phyloP scores from a whole-genome alignment of 1,140 invertebrate genomes.

The Drosophila ercepeae region DNA sequence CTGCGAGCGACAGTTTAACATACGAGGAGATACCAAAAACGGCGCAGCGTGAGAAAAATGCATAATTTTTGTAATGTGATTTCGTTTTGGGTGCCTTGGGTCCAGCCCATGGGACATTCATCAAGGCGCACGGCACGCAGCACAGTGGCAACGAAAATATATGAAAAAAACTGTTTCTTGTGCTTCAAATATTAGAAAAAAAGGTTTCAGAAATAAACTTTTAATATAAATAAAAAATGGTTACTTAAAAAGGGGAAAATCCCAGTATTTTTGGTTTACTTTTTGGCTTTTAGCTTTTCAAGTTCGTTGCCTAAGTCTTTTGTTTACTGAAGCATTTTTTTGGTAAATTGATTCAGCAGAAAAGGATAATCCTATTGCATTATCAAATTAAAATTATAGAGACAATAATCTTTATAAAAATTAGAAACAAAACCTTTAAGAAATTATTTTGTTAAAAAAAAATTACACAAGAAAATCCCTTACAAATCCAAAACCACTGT shows the following conservation, averaged over 20 bases:
- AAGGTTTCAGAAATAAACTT: too few relatives aligned
- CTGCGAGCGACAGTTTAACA: slow-evolving; percentile 81
- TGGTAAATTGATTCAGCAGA: background rate
- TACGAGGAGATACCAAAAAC: slow-evolving; percentile 55
- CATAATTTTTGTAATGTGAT: slow-evolving; percentile 47
- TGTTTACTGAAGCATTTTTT: slow-evolving; percentile 27
- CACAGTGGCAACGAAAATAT: background rate
- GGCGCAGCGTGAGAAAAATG: slow-evolving; percentile 75
- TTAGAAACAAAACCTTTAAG: too few relatives aligned
- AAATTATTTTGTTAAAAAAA: too few relatives aligned
- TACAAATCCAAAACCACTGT: slow-evolving; percentile 41
- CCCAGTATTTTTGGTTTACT: too few relatives aligned
- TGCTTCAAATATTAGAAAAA: too few relatives aligned
- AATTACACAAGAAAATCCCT: too few relatives aligned
- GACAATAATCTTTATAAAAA: too few relatives aligned
- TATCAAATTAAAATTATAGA: too few relatives aligned
- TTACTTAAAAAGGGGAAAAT: too few relatives aligned
- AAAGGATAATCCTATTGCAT: too few relatives aligned
- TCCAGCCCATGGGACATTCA: slow-evolving; percentile 51
- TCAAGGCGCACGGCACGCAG: slow-evolving; percentile 39
- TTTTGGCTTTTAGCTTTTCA: slow-evolving; percentile 30
- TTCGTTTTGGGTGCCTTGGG: slow-evolving; percentile 26
- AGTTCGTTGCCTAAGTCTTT: slow-evolving; percentile 80
- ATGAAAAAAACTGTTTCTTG: too few relatives aligned
- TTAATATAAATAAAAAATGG: too few relatives aligned